Evolutionary conservation across 2,113 vertebrate genomes (phyloP).

Genomic region (Hoplias malabaricus): DNA sequence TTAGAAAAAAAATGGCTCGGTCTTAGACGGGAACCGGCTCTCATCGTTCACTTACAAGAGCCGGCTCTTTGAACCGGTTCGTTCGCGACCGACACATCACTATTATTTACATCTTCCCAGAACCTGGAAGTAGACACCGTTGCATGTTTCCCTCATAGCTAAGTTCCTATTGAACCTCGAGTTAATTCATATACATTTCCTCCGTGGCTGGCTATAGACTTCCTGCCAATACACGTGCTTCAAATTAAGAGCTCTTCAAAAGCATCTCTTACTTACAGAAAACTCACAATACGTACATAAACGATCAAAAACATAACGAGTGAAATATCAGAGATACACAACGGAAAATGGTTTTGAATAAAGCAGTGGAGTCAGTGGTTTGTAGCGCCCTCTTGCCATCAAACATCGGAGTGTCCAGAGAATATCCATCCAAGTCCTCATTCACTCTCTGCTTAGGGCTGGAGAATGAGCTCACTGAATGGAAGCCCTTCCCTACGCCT

Average conservation of each 20-base stretch:
- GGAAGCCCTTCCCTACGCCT: no score
- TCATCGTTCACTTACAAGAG: no score
- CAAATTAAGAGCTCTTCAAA: conserved; percentile 13
- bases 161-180: not conserved
- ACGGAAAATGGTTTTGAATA: not conserved
- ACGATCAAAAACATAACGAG: conserved; percentile 6
- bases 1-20: no score
- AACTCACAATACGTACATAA: conserved; percentile 13
- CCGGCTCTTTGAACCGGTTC: no score
- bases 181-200: conserved; percentile 28
- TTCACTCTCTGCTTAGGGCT: not conserved
- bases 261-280: not conserved
- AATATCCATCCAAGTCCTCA: conserved; percentile 4
- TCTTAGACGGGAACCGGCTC: no score
- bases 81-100: no score
- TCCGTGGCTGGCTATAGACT: not conserved
- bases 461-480: not conserved
- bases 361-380: not conserved
- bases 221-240: conserved; percentile 17
- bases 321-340: not conserved
- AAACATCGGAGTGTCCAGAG: not conserved
- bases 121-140: no score
- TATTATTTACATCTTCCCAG: no score
- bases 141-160: conserved; percentile 3
- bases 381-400: conserved; percentile 36